A percentile compares a stretch with the other conserved stretches of the same genome.
Evolutionary conservation across 2,888 invertebrate species (phyloP).

Genomic region (Aphrophora alni): DNA sequence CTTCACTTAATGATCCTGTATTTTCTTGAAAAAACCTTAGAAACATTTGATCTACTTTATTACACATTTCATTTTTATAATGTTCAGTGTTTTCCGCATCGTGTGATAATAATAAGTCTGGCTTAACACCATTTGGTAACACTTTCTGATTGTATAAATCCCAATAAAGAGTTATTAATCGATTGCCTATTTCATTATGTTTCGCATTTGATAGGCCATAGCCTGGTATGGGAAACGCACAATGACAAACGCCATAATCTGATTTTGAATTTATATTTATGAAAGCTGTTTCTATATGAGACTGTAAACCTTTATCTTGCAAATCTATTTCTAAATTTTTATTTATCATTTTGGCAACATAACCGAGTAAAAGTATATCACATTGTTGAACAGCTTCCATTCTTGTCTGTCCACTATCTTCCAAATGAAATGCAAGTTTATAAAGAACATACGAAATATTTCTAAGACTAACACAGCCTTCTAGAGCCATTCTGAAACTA

Average conservation of each 20-base stretch:
- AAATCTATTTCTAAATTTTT: conserved; percentile 56
- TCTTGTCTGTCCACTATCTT: conserved; percentile 59
- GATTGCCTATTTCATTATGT: conserved; percentile 64
- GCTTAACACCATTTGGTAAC: conserved; percentile 22
- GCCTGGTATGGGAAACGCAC: conserved; percentile 66
- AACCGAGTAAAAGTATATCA: conserved; percentile 59
- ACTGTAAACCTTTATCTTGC: conserved; percentile 59
- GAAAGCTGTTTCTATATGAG: conserved; percentile 65
- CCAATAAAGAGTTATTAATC: conserved; percentile 58
- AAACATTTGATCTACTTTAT: conserved; percentile 14
- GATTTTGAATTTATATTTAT: conserved; percentile 62
- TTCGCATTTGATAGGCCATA: conserved; percentile 56
- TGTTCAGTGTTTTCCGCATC: background rate
- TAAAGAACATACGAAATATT: conserved; percentile 54
- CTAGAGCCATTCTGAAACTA: conserved; percentile 49
- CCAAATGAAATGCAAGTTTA: conserved; percentile 60
- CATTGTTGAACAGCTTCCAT: conserved; percentile 57
- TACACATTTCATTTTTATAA: background rate
- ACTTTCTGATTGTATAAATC: conserved; percentile 28
- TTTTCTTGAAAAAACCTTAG: conserved; percentile 59
- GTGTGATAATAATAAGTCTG: conserved; percentile 28
- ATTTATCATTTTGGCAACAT: conserved; percentile 56
- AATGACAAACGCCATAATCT: conserved; percentile 61
- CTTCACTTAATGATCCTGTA: background rate
- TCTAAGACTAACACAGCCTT: conserved; percentile 45